phyloP scores from a whole-genome alignment of 2,797 vertebrate species.

The Rallus crepitans region DNA sequence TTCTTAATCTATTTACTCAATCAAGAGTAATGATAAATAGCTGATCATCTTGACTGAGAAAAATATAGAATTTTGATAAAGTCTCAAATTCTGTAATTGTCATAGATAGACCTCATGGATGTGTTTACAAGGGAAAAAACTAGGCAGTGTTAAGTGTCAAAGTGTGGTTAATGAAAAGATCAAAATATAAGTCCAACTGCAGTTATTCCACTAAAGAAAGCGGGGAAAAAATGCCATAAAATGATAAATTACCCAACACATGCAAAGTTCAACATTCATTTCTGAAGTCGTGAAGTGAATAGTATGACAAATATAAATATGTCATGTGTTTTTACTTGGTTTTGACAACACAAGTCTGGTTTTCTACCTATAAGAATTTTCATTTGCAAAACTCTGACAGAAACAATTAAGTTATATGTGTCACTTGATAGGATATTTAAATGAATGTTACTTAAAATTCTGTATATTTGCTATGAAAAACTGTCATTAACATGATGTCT shows the following conservation, averaged over 20 bases:
- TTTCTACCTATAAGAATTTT: neutral
- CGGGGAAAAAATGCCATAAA: neutral
- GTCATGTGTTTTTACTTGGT: rapidly evolving
- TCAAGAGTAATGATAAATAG: neutral
- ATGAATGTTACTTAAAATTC: neutral
- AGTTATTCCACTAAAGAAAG: neutral
- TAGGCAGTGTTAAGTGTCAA: neutral
- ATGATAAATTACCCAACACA: neutral
- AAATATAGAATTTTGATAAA: neutral
- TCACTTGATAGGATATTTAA: neutral
- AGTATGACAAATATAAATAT: neutral
- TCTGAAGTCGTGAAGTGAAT: neutral
- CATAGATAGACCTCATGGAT: neutral
- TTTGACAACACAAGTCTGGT: neutral
- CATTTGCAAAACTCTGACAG: neutral
- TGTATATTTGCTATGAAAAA: neutral
- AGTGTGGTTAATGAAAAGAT: neutral
- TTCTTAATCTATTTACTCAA: neutral
- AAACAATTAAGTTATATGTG: neutral
- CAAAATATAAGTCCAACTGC: neutral
- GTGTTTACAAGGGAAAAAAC: neutral
- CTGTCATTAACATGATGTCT: neutral
- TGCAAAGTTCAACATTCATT: neutral
- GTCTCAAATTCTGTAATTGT: neutral
- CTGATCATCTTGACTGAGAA: neutral